Base-by-base conservation (phyloP, 2,113 vertebrate species). In the Xenopus tropicalis region DNA sequence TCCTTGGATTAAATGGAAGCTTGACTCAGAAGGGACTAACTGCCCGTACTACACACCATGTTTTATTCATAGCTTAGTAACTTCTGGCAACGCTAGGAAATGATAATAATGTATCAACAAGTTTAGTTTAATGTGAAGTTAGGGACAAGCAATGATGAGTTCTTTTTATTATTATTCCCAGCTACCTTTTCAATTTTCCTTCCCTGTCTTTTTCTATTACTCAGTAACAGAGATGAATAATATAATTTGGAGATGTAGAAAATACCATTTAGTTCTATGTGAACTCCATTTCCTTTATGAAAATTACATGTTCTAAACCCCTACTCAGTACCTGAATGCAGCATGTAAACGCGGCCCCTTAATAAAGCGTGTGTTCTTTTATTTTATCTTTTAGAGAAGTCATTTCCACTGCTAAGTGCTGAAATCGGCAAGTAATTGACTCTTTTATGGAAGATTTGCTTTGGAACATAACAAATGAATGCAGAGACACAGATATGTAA, bases 31-130 rank as follows among this genome's bases (percentile, higher is more conserved):
- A 69, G 70, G 43, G 48, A 1, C 43, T 70, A 71, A 75, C 23
- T 63, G 63, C 56, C 69, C n/a, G 16, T 51, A 12, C 61, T 48
- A 68, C 80, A 64, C 12, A 17, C 23, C 16, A 74, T 74, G 72
- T 74, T 74, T 74, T 74, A 75, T 75, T 75, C 66, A 68, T 75
- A 44, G 57, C 8, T 23, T 21, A 29, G 17, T 66, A 75, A 62
- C 24, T 75, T 75, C 68, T 69, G 66, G 57, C 72, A 75, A 62
- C 24, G 42, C 57, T 46, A 74, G 46, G 65, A 74, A 74, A 74
- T n/a, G 24, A 75, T 75, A 75, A 74, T 67, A 74, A 75, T 75
- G 58, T 75, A 75, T 68, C 72, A 69, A 69, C 72, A 75, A 75
- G 72, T 75, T 75, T 69, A 69, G 66, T 69, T 68, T 75, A 62